Conservation (phyloP, 2,888 invertebrate species). For the Protophormia terraenovae region DNA sequence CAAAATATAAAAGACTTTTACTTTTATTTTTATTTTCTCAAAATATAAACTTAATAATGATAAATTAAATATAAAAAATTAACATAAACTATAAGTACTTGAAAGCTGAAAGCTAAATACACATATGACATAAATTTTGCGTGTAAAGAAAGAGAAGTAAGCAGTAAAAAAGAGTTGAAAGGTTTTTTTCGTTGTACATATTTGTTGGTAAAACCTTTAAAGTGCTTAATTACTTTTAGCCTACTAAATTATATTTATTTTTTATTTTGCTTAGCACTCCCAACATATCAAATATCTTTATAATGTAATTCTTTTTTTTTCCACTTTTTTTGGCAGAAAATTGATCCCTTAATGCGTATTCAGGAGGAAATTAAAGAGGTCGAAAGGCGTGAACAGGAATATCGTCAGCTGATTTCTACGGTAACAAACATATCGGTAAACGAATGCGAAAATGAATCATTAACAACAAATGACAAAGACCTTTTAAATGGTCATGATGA, state of each 20-base stretch:
- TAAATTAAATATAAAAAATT: neutral
- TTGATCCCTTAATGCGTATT: slow-evolving; percentile 90
- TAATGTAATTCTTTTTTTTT: neutral
- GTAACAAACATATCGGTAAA: slow-evolving; percentile 69
- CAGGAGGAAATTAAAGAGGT: slow-evolving; percentile 95
- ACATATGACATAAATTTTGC: neutral
- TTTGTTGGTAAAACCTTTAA: slow-evolving; percentile 64
- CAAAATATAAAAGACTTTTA: slow-evolving; percentile 60
- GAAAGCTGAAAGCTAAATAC: neutral
- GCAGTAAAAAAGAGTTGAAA: too few relatives aligned
- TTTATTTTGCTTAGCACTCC: slow-evolving; percentile 22
- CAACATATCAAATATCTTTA: slow-evolving; percentile 42
- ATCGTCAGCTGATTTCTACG: slow-evolving; percentile 82
- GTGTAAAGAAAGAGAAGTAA: too few relatives aligned
- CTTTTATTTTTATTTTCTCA: slow-evolving; percentile 38
- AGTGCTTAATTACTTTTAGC: slow-evolving; percentile 46
- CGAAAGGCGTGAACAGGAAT: slow-evolving; percentile 91
- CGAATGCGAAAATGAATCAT: slow-evolving; percentile 70
- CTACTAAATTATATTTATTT: neutral
- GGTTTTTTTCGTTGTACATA: too few relatives aligned
- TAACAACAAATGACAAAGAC: slow-evolving; percentile 47
- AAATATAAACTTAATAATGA: neutral
- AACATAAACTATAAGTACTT: neutral
- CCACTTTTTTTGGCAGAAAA: slow-evolving; percentile 82
- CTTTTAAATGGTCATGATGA: slow-evolving; percentile 51